Evolutionary conservation across 1,140 invertebrate genomes (phyloP), one percentile per base, ranked within the genome.

Genomic region (Coptotermes formosanus): DNA sequence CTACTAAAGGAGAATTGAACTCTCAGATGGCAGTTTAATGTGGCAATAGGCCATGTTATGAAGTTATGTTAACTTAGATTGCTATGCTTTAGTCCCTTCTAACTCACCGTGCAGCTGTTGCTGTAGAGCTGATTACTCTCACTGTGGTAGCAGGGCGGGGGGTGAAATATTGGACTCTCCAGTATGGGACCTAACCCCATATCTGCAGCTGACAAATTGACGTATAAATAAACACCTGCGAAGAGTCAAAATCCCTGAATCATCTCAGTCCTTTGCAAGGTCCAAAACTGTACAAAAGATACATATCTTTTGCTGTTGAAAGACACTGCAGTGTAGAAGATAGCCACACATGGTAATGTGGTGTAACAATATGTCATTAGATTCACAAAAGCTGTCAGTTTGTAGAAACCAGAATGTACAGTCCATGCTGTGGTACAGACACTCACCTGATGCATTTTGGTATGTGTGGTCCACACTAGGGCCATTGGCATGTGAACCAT

Each of bases 151-250:
- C 92, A 93, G 0, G 96, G 96, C 1, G 96, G 96, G 1, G 96
- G 95, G 89, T 96, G 95, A 87, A 97, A 97, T n/a, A 95, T 90
- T 1, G 95, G 93, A 88, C 96, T 97, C 82, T 93, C 93, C 88
- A 97, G 93, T 0, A 94, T 93, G 0, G 94, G 95, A 38, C 85
- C 92, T 92, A 88, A 93, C 93, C 82, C 95, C 94, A 90, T 95
- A 94, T 87, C 91, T 91, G 91, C 90, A 82, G 90, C 90, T 88
- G 94, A 92, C 93, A 96, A 95, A 87, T 95, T 92, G 8, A 94
- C 95, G 89, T 92, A 95, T 87, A 94, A 93, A 90, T 94, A 97
- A 88, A 93, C 94, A 3, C 95, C 95, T 92, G 89, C 25, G 84
- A 84, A 86, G 7, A 64, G 23, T 4, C 52, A 48, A 48, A 48